These are phyloP conservation scores for Eupeodes corollae DNA, from an alignment of 1,140 invertebrate species.

Conservation along the genomic window DNA sequence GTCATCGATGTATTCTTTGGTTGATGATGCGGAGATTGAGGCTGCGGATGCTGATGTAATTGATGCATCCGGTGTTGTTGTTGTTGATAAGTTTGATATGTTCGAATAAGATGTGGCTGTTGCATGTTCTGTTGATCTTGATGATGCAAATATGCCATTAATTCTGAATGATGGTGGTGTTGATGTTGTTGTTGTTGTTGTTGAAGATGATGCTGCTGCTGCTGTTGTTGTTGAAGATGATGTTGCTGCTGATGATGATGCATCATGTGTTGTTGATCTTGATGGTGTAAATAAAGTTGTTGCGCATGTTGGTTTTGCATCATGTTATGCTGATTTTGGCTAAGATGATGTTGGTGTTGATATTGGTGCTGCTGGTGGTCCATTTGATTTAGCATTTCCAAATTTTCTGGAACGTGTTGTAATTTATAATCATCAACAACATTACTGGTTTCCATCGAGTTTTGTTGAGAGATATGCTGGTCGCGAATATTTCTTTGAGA, in stretches of 20 bases:
- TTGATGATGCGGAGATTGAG: not conserved
- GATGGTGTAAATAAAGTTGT: constrained; percentile 9
- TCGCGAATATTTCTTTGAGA: no score
- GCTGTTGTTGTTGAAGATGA: constrained; percentile 16
- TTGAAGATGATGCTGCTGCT: constrained; percentile 2
- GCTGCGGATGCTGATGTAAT: not conserved
- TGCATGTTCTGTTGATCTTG: constrained; percentile 41
- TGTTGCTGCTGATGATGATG: constrained; percentile 20
- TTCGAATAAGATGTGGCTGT: constrained; percentile 1
- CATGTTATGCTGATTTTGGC: constrained; percentile 20
- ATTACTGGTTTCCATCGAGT: no score
- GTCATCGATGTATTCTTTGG: not conserved
- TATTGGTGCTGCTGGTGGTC: constrained; percentile 14
- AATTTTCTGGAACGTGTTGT: no score
- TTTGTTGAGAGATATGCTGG: no score
- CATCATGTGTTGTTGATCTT: constrained; percentile 8
- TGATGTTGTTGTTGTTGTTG: constrained; percentile 19
- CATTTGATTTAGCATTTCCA: no score
- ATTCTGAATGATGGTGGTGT: constrained; percentile 26
- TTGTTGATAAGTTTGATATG: not conserved
- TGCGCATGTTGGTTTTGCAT: constrained; percentile 35
- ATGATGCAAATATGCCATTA: constrained; percentile 37
- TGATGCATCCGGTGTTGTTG: constrained; percentile 2
- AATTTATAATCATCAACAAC: no score
- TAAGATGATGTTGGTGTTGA: constrained; percentile 34